Evolutionary conservation across 2,888 invertebrate genomes (phyloP).

Genomic region (Xestia sexstrigata): DNA sequence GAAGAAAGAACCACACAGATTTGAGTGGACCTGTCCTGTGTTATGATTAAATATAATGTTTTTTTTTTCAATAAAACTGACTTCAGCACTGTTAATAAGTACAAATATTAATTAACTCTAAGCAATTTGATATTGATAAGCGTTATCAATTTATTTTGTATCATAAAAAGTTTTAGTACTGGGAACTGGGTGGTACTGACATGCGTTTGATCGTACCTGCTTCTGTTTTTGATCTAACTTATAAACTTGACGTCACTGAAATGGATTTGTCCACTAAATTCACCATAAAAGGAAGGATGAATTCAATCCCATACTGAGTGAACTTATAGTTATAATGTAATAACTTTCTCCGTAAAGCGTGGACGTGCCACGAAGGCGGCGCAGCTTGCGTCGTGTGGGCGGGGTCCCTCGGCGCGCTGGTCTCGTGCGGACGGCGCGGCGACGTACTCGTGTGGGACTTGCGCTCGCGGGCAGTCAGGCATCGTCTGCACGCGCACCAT

Average conservation of each 20-base stretch:
- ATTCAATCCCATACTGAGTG: background rate
- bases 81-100: background rate
- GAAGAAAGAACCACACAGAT: too few species aligned
- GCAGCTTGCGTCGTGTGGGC: constrained; percentile 97
- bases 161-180: background rate
- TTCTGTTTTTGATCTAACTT: background rate
- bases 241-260: background rate
- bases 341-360: constrained; percentile 89
- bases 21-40: too few species aligned
- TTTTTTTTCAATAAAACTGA: background rate
- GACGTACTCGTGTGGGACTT: constrained; percentile 99
- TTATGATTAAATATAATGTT: too few species aligned
- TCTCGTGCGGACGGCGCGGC: constrained; percentile 99
- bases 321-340: too few species aligned
- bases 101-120: background rate
- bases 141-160: background rate
- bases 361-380: constrained; percentile 98
- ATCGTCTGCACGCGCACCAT: constrained; percentile 97
- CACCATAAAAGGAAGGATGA: background rate
- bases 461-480: constrained; percentile 96
- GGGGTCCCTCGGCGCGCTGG: constrained; percentile 97
- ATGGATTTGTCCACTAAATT: background rate
- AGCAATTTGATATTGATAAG: background rate
- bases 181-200: background rate
- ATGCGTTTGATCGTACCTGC: background rate